Percentiles rank a stretch among this genome's conserved stretches.
phyloP scores from a whole-genome alignment of 1,140 invertebrate genomes.

The Holotrichia oblita region DNA sequence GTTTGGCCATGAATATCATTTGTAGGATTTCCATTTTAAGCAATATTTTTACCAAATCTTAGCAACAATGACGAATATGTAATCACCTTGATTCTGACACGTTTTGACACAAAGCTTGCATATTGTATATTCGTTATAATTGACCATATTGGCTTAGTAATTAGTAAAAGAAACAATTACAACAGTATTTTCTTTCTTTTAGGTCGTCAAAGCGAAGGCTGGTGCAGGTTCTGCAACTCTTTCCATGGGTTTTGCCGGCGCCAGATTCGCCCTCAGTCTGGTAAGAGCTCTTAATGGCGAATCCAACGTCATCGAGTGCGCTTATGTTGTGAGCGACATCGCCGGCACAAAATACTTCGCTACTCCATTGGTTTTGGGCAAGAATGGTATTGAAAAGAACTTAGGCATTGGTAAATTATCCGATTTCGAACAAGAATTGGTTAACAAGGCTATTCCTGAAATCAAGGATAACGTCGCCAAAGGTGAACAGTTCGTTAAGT shows the following conservation, averaged over 20 bases:
- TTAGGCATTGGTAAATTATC: constrained; percentile 90
- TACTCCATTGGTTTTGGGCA: constrained; percentile 91
- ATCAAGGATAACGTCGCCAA: constrained; percentile 95
- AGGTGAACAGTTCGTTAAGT: constrained; percentile 91
- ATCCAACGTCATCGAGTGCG: constrained; percentile 87
- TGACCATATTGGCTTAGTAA: too few species aligned
- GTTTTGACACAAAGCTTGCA: too few species aligned
- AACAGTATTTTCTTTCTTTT: neutral
- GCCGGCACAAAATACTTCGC: constrained; percentile 90
- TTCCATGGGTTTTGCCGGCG: constrained; percentile 99
- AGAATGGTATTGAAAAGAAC: constrained; percentile 94
- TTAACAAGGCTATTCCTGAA: constrained; percentile 92
- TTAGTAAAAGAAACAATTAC: too few species aligned
- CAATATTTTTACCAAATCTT: too few species aligned
- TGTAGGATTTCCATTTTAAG: too few species aligned
- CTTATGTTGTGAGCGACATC: constrained; percentile 92
- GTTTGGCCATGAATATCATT: too few species aligned
- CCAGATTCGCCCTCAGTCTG: constrained; percentile 80
- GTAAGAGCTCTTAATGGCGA: constrained; percentile 83
- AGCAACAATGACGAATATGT: too few species aligned
- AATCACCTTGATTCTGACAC: too few species aligned
- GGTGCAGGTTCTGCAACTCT: constrained; percentile 98
- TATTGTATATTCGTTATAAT: too few species aligned
- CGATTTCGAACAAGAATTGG: constrained; percentile 85
- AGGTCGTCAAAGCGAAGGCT: constrained; percentile 96